Conservation (phyloP, 2,113 vertebrate genomes). For the Proteles cristata region DNA sequence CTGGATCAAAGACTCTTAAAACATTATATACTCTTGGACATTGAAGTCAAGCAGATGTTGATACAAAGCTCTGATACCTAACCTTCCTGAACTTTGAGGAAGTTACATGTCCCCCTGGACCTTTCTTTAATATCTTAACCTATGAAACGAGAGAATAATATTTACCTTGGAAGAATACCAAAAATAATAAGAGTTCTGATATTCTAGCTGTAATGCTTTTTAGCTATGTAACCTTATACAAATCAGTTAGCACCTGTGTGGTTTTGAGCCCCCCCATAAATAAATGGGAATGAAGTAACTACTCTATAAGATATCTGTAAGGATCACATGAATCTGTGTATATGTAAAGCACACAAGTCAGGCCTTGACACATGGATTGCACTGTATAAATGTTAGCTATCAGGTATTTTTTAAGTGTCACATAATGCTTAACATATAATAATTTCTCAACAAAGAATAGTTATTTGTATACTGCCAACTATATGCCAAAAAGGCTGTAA, state of each 20-base stretch:
- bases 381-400: neutral
- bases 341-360: neutral
- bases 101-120: neutral
- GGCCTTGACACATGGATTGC: accelerated
- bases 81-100: neutral
- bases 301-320: neutral
- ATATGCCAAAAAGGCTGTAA: neutral
- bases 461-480: neutral
- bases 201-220: neutral
- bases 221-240: neutral
- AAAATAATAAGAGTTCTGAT: neutral
- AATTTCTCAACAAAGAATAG: neutral
- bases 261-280: neutral
- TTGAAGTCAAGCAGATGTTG: neutral
- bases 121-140: neutral
- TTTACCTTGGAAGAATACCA: neutral
- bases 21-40: neutral
- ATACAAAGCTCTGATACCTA: neutral
- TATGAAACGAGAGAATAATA: neutral
- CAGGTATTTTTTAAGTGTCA: neutral
- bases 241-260: neutral
- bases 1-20: neutral
- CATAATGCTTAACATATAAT: neutral
- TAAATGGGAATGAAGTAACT: neutral
- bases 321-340: neutral